Conservation (phyloP, 2,113 vertebrate genomes). For the Microcebus tavaratra region DNA sequence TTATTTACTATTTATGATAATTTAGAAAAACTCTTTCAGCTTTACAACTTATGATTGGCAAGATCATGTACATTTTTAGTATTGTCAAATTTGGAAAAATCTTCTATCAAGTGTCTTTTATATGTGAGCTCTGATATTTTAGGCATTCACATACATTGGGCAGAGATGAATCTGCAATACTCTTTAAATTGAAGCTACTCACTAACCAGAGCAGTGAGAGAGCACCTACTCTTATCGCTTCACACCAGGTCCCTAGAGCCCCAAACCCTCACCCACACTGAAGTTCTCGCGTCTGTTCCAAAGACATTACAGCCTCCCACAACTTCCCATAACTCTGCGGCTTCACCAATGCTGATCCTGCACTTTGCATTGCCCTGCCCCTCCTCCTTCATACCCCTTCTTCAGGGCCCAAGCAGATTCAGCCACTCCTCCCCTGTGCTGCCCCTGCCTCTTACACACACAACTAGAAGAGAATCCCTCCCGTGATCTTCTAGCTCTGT, state of each 20-base stretch:
- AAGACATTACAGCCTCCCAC: neutral
- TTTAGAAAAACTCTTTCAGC: neutral
- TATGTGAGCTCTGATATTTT: neutral
- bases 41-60: neutral
- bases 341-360: neutral
- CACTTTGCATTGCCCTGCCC: neutral
- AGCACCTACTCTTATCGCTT: neutral
- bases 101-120: neutral
- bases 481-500: neutral
- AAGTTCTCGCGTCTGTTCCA: neutral
- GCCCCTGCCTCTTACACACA: neutral
- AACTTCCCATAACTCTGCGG: neutral
- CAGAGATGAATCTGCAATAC: neutral
- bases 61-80: neutral
- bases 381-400: neutral
- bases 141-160: neutral
- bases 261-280: neutral
- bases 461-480: neutral
- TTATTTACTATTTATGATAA: slow-evolving; percentile 2
- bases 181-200: neutral
- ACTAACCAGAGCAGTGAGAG: too few relatives aligned
- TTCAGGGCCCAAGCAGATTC: neutral
- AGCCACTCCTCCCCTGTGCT: too few relatives aligned
- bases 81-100: neutral
- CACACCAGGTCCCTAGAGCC: neutral